Percentiles rank a stretch among this genome's conserved stretches.
Conservation (phyloP, 2,797 vertebrate species). For the Pseudotriccus pelzelni region DNA sequence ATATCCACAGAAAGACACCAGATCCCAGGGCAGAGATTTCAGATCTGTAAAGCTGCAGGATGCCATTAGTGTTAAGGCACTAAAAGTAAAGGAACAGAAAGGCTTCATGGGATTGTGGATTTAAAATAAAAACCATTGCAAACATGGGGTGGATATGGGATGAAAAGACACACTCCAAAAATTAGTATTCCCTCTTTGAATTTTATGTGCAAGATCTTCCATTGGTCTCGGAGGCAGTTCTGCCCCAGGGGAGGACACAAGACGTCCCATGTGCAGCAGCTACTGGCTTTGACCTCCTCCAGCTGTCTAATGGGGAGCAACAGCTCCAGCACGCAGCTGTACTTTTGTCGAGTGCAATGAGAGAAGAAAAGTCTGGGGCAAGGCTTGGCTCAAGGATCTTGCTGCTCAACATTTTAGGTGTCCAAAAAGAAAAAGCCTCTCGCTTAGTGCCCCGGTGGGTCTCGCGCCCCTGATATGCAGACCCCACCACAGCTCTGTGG, state of each 20-base stretch:
- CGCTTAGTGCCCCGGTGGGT: background rate
- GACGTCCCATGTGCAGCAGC: background rate
- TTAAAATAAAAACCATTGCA: constrained; percentile 27
- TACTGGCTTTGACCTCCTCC: constrained; percentile 25
- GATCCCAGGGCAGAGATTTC: constrained; percentile 55
- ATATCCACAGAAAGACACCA: constrained; percentile 79
- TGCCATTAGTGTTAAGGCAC: constrained; percentile 25
- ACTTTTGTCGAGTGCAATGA: background rate
- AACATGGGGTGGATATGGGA: background rate
- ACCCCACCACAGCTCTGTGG: background rate
- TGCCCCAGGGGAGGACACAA: constrained; percentile 23
- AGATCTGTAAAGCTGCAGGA: constrained; percentile 66
- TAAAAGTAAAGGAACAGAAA: constrained; percentile 25
- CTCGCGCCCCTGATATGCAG: rapidly evolving
- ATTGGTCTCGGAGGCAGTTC: constrained; percentile 25
- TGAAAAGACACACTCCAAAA: constrained; percentile 24
- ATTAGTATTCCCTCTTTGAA: constrained; percentile 38
- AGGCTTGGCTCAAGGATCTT: background rate
- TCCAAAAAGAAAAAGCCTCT: constrained; percentile 2
- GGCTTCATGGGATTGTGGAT: background rate
- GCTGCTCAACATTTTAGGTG: background rate
- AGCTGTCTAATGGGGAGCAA: background rate
- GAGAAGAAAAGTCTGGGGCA: background rate
- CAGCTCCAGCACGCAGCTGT: background rate
- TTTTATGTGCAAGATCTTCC: constrained; percentile 44